A percentile compares a stretch with the other conserved stretches of the same genome.
These are phyloP conservation scores for Poeciliopsis occidentalis DNA, from an alignment of 2,113 vertebrate species.

Conservation along the genomic window DNA sequence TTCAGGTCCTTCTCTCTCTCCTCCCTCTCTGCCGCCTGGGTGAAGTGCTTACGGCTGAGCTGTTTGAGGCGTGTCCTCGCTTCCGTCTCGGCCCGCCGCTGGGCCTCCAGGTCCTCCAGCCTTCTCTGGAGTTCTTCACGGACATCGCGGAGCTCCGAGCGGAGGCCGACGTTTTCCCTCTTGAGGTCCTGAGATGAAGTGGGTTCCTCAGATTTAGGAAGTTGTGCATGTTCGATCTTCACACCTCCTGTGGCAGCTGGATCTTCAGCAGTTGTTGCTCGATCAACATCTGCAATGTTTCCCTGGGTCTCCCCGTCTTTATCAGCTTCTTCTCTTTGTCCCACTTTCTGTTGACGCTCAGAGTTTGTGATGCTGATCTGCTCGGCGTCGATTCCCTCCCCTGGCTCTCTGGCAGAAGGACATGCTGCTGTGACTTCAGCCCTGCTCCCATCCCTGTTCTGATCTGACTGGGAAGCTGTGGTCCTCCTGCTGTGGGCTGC, in stretches of 20 bases:
- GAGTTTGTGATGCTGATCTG: constrained; percentile 58
- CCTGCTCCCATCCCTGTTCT: constrained; percentile 31
- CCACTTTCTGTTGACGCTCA: constrained; percentile 34
- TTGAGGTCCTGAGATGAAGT: constrained; percentile 52
- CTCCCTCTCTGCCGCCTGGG: constrained; percentile 56
- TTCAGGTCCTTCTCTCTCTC: constrained; percentile 66
- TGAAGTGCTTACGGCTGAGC: constrained; percentile 74
- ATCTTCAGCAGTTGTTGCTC: background rate
- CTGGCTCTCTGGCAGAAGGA: constrained; percentile 78
- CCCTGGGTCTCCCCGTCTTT: constrained; percentile 7
- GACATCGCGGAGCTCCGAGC: constrained; percentile 67
- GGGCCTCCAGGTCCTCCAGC: constrained; percentile 79
- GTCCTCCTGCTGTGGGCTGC: constrained; percentile 53
- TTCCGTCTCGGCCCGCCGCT: constrained; percentile 77
- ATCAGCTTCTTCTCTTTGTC: constrained; percentile 15
- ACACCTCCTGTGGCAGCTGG: background rate
- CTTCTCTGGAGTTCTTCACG: constrained; percentile 73
- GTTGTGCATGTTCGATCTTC: background rate
- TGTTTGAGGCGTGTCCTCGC: constrained; percentile 79
- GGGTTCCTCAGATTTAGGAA: background rate
- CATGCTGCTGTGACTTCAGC: constrained; percentile 41
- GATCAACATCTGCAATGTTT: constrained; percentile 12
- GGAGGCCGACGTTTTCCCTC: constrained; percentile 67
- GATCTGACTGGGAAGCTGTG: constrained; percentile 15
- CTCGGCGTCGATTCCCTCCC: constrained; percentile 81